Evolutionary conservation across 2,888 invertebrate genomes (phyloP), one percentile per base, ranked within the genome.

Genomic region (Vesta saturnalis): DNA sequence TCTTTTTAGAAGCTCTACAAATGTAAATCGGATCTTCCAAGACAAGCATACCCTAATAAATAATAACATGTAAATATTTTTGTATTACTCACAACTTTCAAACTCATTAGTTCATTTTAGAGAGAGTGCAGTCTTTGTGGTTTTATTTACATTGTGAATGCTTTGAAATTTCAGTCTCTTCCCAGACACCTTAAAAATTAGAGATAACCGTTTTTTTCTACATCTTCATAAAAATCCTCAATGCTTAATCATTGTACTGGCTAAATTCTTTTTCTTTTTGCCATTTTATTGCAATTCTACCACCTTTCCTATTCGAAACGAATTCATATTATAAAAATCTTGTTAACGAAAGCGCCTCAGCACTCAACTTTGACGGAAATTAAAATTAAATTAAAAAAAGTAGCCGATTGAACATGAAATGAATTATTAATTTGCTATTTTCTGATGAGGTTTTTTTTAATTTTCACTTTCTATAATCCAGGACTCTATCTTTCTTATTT

Each of bases 381-480:
- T 61, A 61, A 67, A 67, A 61, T 67, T 61, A 61, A 67, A 56
- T 67, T 67, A 52, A 62, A 66, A 62, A 67, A 55, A 8, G 52
- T 58, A 61, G 62, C 62, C 67, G 61, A 67, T 67, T 58, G 67
- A 67, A 62, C 58, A 56, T 58, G 23, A 58, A 62, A 67, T 62
- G 67, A 67, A 67, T 67, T 62, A 62, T 62, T 67, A 67, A 67
- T 62, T 67, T 62, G 52, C 61, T 58, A 63, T 39, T 46, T 59
- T 57, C 23, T 63, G 63, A 63, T 63, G 62, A 62, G 67, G 52
- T 58, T 58, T 57, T 62, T n/a, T 62, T 58, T 57, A 39, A 67
- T 52, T 57, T 67, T 57, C 30, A 57, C 39, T 61, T 62, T 67
- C 23, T 43, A 61, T 57, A 62, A 57, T 39, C 56, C 46, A 21